Conservation (phyloP, 2,113 vertebrate species). For the Microtus oregoni region DNA sequence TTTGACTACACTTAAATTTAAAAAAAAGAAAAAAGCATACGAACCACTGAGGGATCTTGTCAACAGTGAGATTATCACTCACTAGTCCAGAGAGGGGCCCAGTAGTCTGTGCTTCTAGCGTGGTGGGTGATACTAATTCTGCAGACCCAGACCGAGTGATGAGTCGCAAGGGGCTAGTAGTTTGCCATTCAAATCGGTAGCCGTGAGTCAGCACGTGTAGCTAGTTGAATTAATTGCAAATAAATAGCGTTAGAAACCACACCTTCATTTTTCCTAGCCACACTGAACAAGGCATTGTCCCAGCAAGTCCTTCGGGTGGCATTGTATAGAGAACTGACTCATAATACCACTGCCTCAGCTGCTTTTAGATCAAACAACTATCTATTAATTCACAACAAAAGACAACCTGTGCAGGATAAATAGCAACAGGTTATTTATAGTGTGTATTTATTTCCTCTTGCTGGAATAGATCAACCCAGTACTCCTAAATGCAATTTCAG, state of each 20-base stretch:
- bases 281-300: background rate
- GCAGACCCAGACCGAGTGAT: background rate
- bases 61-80: background rate
- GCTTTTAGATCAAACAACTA: conserved; percentile 54
- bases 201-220: background rate
- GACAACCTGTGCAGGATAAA: conserved; percentile 48
- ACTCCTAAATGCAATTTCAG: conserved; percentile 21
- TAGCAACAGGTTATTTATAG: conserved; percentile 64
- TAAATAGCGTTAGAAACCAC: conserved; percentile 36
- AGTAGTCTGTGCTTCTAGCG: background rate
- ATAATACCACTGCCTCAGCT: conserved; percentile 3
- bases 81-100: background rate
- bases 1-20: background rate
- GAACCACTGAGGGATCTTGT: background rate
- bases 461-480: background rate
- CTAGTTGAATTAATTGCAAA: conserved; percentile 40
- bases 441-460: conserved; percentile 39
- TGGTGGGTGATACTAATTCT: background rate
- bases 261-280: conserved; percentile 10
- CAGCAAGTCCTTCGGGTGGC: background rate
- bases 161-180: background rate
- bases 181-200: background rate
- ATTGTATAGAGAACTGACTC: conserved; percentile 25
- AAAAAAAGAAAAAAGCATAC: background rate
- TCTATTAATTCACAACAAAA: conserved; percentile 55